Conservation (phyloP, 2,888 invertebrate genomes). For the Pandemis heparana region DNA sequence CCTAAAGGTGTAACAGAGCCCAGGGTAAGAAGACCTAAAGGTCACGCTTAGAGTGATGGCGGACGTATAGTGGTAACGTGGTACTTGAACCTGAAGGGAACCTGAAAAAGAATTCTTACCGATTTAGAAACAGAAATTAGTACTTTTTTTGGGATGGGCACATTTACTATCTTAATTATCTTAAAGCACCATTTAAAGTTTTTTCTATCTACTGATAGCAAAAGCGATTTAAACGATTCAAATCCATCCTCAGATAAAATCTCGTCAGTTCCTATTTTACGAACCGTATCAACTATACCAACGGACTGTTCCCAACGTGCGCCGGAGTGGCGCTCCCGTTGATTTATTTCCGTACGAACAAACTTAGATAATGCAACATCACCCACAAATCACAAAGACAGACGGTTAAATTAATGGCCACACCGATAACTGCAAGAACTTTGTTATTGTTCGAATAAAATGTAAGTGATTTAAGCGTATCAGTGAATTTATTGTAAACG, state of each 20-base stretch:
- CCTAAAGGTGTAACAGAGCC: too few relatives aligned
- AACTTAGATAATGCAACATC: conserved; percentile 39
- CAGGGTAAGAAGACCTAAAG: too few relatives aligned
- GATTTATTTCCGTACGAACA: conserved; percentile 29
- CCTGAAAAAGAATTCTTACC: too few relatives aligned
- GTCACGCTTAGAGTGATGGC: too few relatives aligned
- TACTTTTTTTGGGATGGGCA: too few relatives aligned
- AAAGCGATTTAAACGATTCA: background rate
- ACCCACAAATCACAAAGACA: conserved; percentile 40
- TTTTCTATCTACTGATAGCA: background rate
- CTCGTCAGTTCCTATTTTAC: background rate
- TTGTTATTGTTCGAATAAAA: conserved; percentile 49
- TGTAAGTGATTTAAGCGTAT: conserved; percentile 55
- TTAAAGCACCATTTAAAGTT: too few relatives aligned
- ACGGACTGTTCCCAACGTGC: conserved; percentile 15
- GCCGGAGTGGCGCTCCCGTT: conserved; percentile 24
- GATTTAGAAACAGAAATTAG: too few relatives aligned
- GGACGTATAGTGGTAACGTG: too few relatives aligned
- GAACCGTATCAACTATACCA: conserved; percentile 5
- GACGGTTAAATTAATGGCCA: conserved; percentile 38
- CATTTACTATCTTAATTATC: too few relatives aligned
- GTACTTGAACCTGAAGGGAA: too few relatives aligned
- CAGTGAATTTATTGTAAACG: conserved; percentile 58
- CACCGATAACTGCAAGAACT: conserved; percentile 45
- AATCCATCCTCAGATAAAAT: background rate